Evolutionary conservation across 2,113 vertebrate species (phyloP), one percentile per base, ranked within the genome.

Genomic region (Dinomys branickii): DNA sequence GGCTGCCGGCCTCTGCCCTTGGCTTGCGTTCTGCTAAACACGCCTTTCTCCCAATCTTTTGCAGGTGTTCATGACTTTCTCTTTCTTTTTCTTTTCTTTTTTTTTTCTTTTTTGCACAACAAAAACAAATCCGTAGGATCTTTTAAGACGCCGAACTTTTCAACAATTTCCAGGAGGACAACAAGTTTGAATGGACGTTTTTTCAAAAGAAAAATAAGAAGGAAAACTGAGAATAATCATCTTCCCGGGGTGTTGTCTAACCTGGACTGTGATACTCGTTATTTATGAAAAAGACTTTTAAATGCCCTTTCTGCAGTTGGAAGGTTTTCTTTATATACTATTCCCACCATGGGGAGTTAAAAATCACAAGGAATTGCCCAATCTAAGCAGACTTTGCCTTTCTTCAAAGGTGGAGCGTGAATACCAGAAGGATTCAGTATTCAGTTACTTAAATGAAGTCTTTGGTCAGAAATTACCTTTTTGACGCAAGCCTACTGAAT

Each of bases 251-350:
- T 98, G 89, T 97, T 98, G 97, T 98, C 96, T 98, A 98, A 98
- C 99, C 98, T 98, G 99, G 99, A 99, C 99, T 99, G 98, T 99
- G 98, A 99, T 99, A 97, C 97, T 98, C 98, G 98, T 99, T 99
- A 99, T 99, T 99, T 99, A 99, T 99, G 99, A 99, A 99, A 98
- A 99, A 99, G 99, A 99, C 99, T 99, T 98, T 99, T 99, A 97
- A 99, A 99, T 98, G 99, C 98, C 99, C 99, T 99, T 99, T 99
- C 99, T 99, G 99, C 99, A 99, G 99, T 98, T 98, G 99, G 99
- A 99, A 99, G 99, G 99, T 99, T 98, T 98, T 99, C 99, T 99
- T 99, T 99, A 98, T 99, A 98, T 98, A 98, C 98, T 99, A 98
- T 99, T 99, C 99, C 99, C 99, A 98, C 97, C 98, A 97, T 98